Conservation (phyloP, 53 echinoderm and acorn worm genomes). For the Apostichopus leukothele region DNA sequence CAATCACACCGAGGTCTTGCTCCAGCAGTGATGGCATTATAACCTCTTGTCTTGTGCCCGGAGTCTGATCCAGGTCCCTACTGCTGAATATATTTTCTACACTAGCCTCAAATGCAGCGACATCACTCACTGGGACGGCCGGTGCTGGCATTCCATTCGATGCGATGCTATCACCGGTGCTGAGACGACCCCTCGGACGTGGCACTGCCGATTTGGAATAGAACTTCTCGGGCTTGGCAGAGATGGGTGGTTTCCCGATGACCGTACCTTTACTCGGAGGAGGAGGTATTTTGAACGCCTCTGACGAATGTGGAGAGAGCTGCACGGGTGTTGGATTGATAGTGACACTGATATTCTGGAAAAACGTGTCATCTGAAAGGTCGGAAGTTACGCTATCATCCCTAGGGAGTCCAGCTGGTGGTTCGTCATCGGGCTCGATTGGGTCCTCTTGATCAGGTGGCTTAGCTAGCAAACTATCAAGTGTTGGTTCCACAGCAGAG, state of each 20-base stretch:
- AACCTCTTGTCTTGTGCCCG: constrained; percentile 28
- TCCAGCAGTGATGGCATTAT: constrained; percentile 65
- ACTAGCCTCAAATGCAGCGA: constrained; percentile 79
- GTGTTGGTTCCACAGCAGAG: constrained; percentile 36
- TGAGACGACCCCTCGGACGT: constrained; percentile 70
- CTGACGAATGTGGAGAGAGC: constrained; percentile 56
- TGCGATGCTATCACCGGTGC: constrained; percentile 48
- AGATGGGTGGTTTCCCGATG: constrained; percentile 50
- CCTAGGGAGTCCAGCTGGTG: constrained; percentile 51
- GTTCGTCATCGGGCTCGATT: not conserved
- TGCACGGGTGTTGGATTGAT: constrained; percentile 72
- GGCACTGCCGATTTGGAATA: constrained; percentile 79
- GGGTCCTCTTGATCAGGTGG: not conserved
- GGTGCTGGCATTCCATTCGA: constrained; percentile 34
- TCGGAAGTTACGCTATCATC: constrained; percentile 93
- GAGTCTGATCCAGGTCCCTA: constrained; percentile 57
- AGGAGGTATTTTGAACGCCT: constrained; percentile 87
- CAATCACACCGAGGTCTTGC: constrained; percentile 69
- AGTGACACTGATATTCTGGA: constrained; percentile 81
- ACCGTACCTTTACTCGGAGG: constrained; percentile 72
- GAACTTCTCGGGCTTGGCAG: constrained; percentile 71
- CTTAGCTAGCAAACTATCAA: not conserved
- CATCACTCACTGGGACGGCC: constrained; percentile 47
- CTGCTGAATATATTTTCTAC: constrained; percentile 86
- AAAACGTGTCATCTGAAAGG: constrained; percentile 83